Evolutionary conservation across 2,113 vertebrate species (phyloP).

Genomic region (Ondatra zibethicus): DNA sequence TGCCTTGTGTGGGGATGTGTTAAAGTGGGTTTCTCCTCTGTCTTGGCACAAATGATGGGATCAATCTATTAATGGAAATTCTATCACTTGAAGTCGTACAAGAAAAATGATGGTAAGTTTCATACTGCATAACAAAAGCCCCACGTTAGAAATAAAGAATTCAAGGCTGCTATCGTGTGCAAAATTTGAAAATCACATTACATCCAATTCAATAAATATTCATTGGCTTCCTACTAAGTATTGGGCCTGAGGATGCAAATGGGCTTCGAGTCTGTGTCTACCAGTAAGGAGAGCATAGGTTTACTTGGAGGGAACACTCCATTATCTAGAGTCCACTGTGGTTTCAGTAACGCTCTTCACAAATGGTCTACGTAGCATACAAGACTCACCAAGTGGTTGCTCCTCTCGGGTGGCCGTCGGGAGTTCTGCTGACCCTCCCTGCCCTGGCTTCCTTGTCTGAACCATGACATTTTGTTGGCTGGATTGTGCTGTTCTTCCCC

Average conservation of each 20-base stretch:
- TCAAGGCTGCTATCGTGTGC: not conserved
- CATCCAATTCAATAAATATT: conserved; percentile 10
- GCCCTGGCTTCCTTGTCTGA: not conserved
- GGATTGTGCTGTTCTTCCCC: not conserved
- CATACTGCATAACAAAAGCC: not conserved
- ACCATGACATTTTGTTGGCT: not conserved
- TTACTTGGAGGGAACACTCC: not conserved
- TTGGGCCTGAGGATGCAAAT: not conserved
- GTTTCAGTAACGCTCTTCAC: fast-evolving
- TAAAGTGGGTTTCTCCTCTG: not conserved
- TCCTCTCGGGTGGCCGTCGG: too few relatives aligned
- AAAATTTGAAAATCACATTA: conserved; percentile 47
- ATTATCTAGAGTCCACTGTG: not conserved
- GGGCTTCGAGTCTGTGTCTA: not conserved
- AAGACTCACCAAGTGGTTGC: not conserved
- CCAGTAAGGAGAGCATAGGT: not conserved
- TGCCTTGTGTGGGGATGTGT: not conserved
- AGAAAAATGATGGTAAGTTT: conserved; percentile 58
- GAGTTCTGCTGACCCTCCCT: not conserved
- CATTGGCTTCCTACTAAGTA: not conserved
- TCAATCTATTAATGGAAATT: conserved; percentile 74
- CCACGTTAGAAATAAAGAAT: conserved; percentile 14
- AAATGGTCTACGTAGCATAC: not conserved
- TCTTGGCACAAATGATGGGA: conserved; percentile 61
- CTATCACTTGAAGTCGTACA: conserved; percentile 49